A percentile compares a stretch with the other conserved stretches of the same genome.
phyloP scores from a whole-genome alignment of 2,888 invertebrate genomes.

The Nephrotoma appendiculata region DNA sequence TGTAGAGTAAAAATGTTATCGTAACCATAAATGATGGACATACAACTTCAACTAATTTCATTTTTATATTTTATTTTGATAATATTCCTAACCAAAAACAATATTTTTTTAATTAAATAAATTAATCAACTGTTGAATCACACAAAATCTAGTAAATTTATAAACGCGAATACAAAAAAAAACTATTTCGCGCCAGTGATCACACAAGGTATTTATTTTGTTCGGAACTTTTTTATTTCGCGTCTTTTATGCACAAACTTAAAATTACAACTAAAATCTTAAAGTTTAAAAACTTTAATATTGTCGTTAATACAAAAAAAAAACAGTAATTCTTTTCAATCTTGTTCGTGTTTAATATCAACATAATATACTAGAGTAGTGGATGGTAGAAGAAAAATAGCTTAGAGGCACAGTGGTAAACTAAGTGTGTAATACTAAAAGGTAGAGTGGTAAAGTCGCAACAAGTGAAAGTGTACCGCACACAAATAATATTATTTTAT shows the following conservation, averaged over 20 bases:
- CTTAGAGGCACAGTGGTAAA: not conserved
- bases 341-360: not conserved
- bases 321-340: not conserved
- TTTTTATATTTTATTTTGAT: not conserved
- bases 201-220: not conserved
- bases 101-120: not conserved
- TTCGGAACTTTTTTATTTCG: not conserved
- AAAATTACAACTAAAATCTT: not conserved
- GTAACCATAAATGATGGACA: not conserved
- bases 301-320: not conserved
- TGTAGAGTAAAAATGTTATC: not conserved
- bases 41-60: not conserved
- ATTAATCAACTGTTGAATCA: not conserved
- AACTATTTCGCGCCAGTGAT: not conserved
- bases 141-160: not conserved
- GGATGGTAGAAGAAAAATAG: not conserved
- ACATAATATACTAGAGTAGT: not conserved
- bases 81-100: not conserved
- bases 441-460: conserved; percentile 1
- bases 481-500: not conserved
- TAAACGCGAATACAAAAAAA: not conserved
- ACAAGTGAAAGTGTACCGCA: conserved; percentile 5
- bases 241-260: not conserved
- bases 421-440: not conserved
- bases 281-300: not conserved